A percentile compares a stretch with the other conserved stretches of the same genome.
These are phyloP conservation scores for Temnothorax curvispinosus DNA, from an alignment of 1,140 invertebrate genomes.

Conservation along the genomic window DNA sequence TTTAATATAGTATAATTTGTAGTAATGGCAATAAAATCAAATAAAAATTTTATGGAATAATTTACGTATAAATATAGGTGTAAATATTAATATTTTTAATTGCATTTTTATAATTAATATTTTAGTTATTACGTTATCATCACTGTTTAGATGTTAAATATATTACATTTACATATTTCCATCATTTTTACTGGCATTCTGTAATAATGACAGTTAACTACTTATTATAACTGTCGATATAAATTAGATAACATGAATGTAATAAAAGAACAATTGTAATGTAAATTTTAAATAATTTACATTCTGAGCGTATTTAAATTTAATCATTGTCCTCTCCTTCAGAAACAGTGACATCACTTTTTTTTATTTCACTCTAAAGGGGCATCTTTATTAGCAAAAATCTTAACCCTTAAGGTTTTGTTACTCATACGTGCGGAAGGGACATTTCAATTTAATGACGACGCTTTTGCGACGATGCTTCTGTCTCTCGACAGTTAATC, in stretches of 20 bases:
- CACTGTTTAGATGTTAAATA: background rate
- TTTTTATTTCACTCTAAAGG: background rate
- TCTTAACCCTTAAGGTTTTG: background rate
- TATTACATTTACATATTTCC: background rate
- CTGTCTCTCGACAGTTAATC: conserved; percentile 24
- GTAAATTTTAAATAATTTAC: conserved; percentile 1
- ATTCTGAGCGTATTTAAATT: background rate
- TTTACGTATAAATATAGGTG: background rate
- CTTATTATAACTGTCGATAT: background rate
- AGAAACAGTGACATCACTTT: background rate
- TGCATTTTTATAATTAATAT: background rate
- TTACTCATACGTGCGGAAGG: background rate
- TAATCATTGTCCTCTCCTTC: background rate
- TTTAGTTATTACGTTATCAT: background rate
- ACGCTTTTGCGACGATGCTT: background rate
- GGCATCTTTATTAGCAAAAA: conserved; percentile 19
- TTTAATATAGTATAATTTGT: too few relatives aligned
- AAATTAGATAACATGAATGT: background rate
- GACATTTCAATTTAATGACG: background rate
- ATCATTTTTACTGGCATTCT: background rate
- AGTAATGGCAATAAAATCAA: background rate
- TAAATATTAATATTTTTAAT: background rate
- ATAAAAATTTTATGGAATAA: background rate
- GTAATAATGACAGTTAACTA: background rate
- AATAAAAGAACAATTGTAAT: background rate